phyloP scores from a whole-genome alignment of 2,888 invertebrate genomes.

The Arge pagana region DNA sequence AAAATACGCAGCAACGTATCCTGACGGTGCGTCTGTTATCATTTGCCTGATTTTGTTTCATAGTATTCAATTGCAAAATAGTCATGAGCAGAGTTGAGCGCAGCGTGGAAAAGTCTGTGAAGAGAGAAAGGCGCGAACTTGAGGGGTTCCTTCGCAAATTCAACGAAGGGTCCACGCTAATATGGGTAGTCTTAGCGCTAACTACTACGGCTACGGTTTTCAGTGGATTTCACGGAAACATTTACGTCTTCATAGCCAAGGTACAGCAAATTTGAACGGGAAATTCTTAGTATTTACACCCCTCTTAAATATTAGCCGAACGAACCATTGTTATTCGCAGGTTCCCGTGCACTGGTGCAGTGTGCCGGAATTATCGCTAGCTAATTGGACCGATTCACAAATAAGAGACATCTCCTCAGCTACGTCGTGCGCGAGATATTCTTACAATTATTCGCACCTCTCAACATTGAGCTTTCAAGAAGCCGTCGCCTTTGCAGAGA shows the following conservation, averaged over 20 bases:
- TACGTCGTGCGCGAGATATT: conserved; percentile 56
- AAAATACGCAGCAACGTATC: too few relatives aligned
- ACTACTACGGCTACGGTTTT: conserved; percentile 60
- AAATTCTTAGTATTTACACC: too few relatives aligned
- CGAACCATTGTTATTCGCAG: too few relatives aligned
- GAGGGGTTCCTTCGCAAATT: conserved; percentile 38
- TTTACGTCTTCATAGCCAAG: conserved; percentile 62
- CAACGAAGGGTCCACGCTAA: conserved; percentile 42
- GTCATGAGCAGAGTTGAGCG: too few relatives aligned
- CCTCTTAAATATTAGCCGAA: too few relatives aligned
- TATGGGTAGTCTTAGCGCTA: conserved; percentile 58
- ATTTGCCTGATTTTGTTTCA: too few relatives aligned
- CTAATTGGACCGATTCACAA: conserved; percentile 60
- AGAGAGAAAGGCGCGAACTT: conserved; percentile 35
- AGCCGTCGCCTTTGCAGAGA: conserved; percentile 51
- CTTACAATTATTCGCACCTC: conserved; percentile 59
- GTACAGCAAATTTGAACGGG: too few relatives aligned
- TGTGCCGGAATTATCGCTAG: conserved; percentile 53
- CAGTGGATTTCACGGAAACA: conserved; percentile 63
- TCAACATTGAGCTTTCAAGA: conserved; percentile 56
- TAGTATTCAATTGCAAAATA: too few relatives aligned
- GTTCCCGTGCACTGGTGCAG: conserved; percentile 59
- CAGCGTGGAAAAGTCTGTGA: conserved; percentile 15
- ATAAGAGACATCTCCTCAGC: conserved; percentile 54
- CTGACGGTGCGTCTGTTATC: too few relatives aligned